These are phyloP conservation scores for Actinemys pallida DNA, from an alignment of 2,113 vertebrate species.

Conservation along the genomic window DNA sequence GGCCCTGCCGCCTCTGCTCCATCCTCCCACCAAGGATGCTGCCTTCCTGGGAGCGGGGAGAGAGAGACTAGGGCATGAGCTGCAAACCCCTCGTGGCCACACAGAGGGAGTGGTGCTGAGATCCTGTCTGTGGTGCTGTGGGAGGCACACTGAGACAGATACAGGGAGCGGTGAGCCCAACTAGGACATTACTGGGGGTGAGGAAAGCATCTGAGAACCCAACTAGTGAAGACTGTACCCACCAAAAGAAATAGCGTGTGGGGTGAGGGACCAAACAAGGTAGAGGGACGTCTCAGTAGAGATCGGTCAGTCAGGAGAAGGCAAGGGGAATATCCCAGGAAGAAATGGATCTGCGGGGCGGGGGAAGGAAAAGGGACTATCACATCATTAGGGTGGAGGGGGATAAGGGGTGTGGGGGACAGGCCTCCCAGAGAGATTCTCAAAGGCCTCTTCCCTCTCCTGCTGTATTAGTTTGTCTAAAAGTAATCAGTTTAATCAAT, in stretches of 20 bases:
- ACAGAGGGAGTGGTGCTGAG: neutral
- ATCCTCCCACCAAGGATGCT: neutral
- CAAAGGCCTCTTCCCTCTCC: neutral
- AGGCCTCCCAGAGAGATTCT: no score
- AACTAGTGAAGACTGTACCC: neutral
- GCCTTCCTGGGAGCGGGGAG: neutral
- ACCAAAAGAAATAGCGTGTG: neutral
- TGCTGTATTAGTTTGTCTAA: neutral
- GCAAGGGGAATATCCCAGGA: neutral
- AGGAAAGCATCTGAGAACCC: neutral
- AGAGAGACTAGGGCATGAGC: neutral
- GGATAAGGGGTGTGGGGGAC: neutral
- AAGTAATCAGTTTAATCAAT: neutral
- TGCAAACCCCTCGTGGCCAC: no score
- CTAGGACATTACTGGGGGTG: neutral
- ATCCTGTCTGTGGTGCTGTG: neutral
- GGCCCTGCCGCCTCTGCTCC: neutral
- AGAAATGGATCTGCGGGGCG: rapidly evolving
- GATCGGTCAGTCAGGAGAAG: no score
- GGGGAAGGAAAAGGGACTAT: neutral
- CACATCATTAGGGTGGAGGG: neutral
- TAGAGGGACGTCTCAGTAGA: no score
- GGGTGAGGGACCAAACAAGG: no score
- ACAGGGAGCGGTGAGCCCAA: neutral
- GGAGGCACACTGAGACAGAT: neutral